phyloP scores from a whole-genome alignment of 2,113 vertebrate genomes.

The Myiagra hebetior region DNA sequence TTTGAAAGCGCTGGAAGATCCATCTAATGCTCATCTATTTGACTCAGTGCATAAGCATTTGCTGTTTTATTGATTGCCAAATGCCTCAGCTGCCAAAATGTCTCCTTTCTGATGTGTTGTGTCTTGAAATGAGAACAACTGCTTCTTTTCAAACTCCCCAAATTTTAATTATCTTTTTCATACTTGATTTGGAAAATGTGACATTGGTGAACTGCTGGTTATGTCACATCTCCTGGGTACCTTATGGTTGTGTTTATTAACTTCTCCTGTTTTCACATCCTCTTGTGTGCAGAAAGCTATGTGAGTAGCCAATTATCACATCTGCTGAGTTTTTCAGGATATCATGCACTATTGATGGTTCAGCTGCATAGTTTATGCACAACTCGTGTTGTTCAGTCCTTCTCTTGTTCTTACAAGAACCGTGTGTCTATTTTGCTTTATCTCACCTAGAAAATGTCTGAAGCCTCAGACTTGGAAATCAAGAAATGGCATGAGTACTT shows the following conservation, averaged over 20 bases:
- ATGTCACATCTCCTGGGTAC: neutral
- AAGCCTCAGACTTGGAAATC: neutral
- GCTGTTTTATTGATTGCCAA: neutral
- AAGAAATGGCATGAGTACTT: neutral
- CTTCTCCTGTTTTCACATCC: neutral
- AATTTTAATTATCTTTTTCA: neutral
- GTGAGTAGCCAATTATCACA: neutral
- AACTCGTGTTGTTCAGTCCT: neutral
- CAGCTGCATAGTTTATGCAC: neutral
- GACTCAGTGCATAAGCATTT: neutral
- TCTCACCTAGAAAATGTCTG: neutral
- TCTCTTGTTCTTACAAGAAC: neutral
- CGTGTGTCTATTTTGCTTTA: neutral
- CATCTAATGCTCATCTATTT: neutral
- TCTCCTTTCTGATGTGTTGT: neutral
- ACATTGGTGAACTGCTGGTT: neutral
- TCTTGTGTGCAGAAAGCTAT: neutral
- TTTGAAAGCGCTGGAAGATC: neutral
- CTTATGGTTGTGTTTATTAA: neutral
- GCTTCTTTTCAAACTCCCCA: neutral
- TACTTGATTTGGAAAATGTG: neutral
- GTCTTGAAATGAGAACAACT: neutral
- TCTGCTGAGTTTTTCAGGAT: neutral
- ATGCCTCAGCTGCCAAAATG: neutral
- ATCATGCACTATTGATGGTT: neutral